phyloP scores from a whole-genome alignment of 2,113 vertebrate genomes.

The pig (Sus scrofa) region DNA sequence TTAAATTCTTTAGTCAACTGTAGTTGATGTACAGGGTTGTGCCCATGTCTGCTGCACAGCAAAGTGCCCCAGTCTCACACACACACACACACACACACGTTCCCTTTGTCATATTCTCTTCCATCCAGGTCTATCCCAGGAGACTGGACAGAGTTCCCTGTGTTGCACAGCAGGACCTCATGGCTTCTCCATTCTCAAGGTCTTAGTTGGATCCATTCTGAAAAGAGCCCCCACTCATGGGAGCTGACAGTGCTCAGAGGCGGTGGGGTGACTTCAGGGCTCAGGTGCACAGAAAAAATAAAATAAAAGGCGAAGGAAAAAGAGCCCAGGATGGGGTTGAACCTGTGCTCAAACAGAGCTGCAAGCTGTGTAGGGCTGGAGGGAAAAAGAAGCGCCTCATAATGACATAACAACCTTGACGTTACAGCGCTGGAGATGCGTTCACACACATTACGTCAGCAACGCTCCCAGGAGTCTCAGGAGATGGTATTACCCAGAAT shows the following conservation, averaged over 20 bases:
- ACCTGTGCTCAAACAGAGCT: neutral
- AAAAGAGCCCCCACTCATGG: fast-evolving
- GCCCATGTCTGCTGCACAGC: too few relatives aligned
- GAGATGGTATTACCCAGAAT: neutral
- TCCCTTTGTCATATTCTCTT: too few relatives aligned
- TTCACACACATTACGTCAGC: neutral
- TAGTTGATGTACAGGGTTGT: too few relatives aligned
- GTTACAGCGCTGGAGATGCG: neutral
- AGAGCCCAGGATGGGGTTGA: too few relatives aligned
- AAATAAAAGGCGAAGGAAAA: neutral
- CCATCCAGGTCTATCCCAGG: too few relatives aligned
- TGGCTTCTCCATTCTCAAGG: too few relatives aligned
- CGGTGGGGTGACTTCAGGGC: fast-evolving
- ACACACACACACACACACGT: too few relatives aligned
- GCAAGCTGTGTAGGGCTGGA: neutral
- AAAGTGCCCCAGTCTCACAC: too few relatives aligned
- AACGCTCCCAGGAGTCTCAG: neutral
- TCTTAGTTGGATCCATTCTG: too few relatives aligned
- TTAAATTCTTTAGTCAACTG: too few relatives aligned
- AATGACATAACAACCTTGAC: neutral
- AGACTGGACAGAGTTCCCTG: too few relatives aligned
- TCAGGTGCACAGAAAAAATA: fast-evolving
- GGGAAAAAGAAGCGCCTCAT: neutral
- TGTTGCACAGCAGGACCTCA: too few relatives aligned
- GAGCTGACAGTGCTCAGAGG: neutral